Conservation (phyloP, 1,140 invertebrate species). For the Drosophila kohkoa region DNA sequence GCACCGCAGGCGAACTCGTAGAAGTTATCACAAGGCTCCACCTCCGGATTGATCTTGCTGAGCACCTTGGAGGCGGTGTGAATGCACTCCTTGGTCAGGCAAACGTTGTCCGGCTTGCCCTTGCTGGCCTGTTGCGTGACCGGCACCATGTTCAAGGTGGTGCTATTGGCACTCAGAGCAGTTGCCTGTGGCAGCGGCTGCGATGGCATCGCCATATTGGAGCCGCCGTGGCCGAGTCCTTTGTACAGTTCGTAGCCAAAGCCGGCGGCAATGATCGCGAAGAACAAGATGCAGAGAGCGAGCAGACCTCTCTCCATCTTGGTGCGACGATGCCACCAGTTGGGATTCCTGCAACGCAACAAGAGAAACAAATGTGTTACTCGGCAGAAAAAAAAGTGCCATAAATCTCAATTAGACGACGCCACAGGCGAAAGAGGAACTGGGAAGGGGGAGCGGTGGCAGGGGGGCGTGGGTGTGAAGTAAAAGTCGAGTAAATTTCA, state of each 20-base stretch:
- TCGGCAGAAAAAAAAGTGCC: neutral
- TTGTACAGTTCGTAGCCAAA: constrained; percentile 88
- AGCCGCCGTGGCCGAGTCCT: constrained; percentile 24
- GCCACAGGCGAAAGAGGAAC: neutral
- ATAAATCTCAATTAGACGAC: constrained; percentile 44
- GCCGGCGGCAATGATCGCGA: constrained; percentile 89
- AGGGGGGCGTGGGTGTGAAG: constrained; percentile 9
- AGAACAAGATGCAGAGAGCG: constrained; percentile 87
- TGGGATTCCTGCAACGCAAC: constrained; percentile 89
- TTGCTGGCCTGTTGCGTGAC: constrained; percentile 25
- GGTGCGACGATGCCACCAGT: constrained; percentile 94
- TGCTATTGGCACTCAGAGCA: constrained; percentile 58
- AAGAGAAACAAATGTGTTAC: neutral
- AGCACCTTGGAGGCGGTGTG: constrained; percentile 90
- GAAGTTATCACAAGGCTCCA: constrained; percentile 96
- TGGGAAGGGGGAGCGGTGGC: too few relatives aligned
- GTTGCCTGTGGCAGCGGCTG: constrained; percentile 54
- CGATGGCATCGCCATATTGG: constrained; percentile 1
- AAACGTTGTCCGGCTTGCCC: constrained; percentile 84
- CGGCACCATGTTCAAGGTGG: constrained; percentile 62
- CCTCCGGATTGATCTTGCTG: constrained; percentile 89
- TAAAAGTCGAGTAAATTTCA: constrained; percentile 44
- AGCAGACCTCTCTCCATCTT: constrained; percentile 91
- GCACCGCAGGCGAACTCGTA: constrained; percentile 93
- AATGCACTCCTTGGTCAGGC: constrained; percentile 88